Percentiles rank a stretch among this genome's conserved stretches.
These are phyloP conservation scores for Calliopum simillimum DNA, from an alignment of 2,888 invertebrate genomes.

Conservation along the genomic window DNA sequence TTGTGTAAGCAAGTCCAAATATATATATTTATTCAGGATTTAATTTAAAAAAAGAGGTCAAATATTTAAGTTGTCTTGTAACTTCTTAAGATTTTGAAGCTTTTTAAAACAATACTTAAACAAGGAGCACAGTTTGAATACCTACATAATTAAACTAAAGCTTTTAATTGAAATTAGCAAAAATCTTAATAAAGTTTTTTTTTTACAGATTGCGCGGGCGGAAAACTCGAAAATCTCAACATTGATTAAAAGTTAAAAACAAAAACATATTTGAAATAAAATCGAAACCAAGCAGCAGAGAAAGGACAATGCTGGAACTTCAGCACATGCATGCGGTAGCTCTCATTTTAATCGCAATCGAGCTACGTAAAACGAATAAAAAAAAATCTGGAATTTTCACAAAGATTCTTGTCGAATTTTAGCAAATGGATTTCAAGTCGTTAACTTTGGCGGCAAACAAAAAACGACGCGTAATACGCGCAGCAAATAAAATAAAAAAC, in stretches of 20 bases:
- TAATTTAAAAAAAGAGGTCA: no score
- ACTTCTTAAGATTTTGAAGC: no score
- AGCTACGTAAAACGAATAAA: constrained; percentile 36
- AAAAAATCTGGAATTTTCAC: constrained; percentile 52
- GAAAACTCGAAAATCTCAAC: background rate
- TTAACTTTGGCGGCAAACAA: constrained; percentile 55
- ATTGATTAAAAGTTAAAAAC: background rate
- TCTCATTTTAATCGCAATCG: constrained; percentile 27
- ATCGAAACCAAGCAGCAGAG: constrained; percentile 12
- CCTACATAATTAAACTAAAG: no score
- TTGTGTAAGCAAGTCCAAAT: no score
- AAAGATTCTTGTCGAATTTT: constrained; percentile 58
- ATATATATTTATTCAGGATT: no score
- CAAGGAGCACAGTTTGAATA: no score
- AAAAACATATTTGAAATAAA: background rate
- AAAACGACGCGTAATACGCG: constrained; percentile 7
- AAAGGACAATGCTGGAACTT: constrained; percentile 14
- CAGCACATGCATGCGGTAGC: background rate
- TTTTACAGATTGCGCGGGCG: constrained; percentile 23
- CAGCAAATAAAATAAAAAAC: background rate
- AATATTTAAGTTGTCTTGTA: no score
- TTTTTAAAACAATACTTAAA: no score
- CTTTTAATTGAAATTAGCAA: no score
- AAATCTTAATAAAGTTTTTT: background rate
- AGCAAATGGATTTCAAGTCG: constrained; percentile 42